These are phyloP conservation scores for Troilus luridus DNA, from an alignment of 2,888 invertebrate genomes.

Conservation along the genomic window DNA sequence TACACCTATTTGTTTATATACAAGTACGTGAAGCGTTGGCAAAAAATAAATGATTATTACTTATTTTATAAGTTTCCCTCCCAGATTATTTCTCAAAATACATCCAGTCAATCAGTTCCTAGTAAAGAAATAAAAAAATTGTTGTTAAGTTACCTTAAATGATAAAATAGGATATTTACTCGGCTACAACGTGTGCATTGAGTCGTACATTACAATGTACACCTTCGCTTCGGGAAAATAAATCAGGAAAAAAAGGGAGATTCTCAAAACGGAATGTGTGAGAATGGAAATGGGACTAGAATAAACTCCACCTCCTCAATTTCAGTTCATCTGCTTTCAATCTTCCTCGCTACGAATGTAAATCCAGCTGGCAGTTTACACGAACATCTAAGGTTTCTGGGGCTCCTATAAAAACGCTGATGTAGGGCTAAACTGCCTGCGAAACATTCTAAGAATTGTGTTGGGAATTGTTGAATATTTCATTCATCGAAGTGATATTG, in stretches of 20 bases:
- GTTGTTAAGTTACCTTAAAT: no score
- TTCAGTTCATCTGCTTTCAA: background rate
- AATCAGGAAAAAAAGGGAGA: background rate
- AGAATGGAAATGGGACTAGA: background rate
- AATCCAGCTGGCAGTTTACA: background rate
- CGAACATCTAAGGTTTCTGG: background rate
- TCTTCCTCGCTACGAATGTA: background rate
- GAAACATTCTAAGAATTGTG: background rate
- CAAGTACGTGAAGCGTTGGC: no score
- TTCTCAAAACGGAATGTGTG: background rate
- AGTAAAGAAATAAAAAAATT: no score
- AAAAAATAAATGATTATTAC: no score
- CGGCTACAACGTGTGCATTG: no score
- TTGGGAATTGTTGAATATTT: background rate
- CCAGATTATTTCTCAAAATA: no score
- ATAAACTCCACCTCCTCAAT: background rate
- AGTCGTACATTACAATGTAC: no score
- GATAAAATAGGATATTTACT: no score
- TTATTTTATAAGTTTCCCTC: no score
- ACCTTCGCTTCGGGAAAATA: background rate
- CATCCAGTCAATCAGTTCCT: no score
- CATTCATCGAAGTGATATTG: background rate
- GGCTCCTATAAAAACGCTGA: slow-evolving; percentile 1
- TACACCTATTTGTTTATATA: no score
- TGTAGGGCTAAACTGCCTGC: background rate